These are phyloP conservation scores for Timandra comae DNA, from an alignment of 2,888 invertebrate species.

Conservation along the genomic window DNA sequence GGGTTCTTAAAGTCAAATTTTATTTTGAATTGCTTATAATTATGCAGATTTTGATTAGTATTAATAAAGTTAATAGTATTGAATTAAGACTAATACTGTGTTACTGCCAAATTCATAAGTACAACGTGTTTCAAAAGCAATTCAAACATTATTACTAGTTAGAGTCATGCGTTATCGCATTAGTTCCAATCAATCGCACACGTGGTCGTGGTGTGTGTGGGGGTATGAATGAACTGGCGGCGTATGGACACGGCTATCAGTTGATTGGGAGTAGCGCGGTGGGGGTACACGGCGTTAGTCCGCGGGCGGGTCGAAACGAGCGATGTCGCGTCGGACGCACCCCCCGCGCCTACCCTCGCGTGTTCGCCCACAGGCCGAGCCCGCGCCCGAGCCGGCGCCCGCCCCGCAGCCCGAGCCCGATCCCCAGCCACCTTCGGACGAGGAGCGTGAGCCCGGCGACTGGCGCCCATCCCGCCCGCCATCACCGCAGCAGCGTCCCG, in stretches of 20 bases:
- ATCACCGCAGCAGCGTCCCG: slow-evolving; percentile 56
- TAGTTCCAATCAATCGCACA: slow-evolving; percentile 40
- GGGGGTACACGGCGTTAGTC: slow-evolving; percentile 49
- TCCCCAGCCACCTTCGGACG: slow-evolving; percentile 62
- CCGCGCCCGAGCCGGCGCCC: slow-evolving; percentile 57
- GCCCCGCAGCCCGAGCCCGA: slow-evolving; percentile 58
- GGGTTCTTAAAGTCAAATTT: too few relatives aligned
- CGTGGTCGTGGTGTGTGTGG: slow-evolving; percentile 29
- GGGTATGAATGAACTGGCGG: slow-evolving; percentile 41
- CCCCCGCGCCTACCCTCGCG: slow-evolving; percentile 57
- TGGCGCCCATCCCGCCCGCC: slow-evolving; percentile 64
- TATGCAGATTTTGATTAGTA: too few relatives aligned
- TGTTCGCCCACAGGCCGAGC: slow-evolving; percentile 64
- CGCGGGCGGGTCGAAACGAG: slow-evolving; percentile 50
- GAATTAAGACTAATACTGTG: too few relatives aligned
- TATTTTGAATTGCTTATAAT: too few relatives aligned
- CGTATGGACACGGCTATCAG: slow-evolving; percentile 46
- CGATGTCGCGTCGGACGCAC: slow-evolving; percentile 66
- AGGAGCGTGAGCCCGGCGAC: slow-evolving; percentile 74
- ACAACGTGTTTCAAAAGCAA: too few relatives aligned
- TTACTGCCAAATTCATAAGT: too few relatives aligned
- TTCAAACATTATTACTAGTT: slow-evolving; percentile 6
- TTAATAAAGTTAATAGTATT: too few relatives aligned
- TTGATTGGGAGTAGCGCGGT: slow-evolving; percentile 46
- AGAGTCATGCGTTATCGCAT: slow-evolving; percentile 8